A percentile compares a stretch with the other conserved stretches of the same genome.
These are phyloP conservation scores for Molorchus minor DNA, from an alignment of 2,888 invertebrate genomes.

Conservation along the genomic window DNA sequence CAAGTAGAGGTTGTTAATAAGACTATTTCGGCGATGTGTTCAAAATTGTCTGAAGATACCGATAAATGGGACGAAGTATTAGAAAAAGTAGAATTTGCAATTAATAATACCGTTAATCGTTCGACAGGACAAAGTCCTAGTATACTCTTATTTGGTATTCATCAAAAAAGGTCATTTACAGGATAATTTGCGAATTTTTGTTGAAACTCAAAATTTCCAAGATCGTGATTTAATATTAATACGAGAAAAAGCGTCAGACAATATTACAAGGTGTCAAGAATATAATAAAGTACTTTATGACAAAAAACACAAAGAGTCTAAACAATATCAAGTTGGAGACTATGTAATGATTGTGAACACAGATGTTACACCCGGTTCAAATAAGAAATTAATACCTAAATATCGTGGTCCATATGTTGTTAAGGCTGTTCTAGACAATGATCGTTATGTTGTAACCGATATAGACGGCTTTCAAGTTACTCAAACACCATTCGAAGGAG, in stretches of 20 bases:
- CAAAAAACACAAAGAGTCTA: slow-evolving; percentile 29
- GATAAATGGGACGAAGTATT: slow-evolving; percentile 12
- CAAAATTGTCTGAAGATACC: slow-evolving; percentile 15
- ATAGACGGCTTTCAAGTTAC: slow-evolving; percentile 43
- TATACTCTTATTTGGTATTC: slow-evolving; percentile 8
- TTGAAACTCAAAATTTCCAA: slow-evolving; percentile 4
- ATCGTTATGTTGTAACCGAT: slow-evolving; percentile 40
- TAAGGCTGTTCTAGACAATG: slow-evolving; percentile 31
- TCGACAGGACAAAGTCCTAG: slow-evolving; percentile 8
- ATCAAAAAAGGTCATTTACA: slow-evolving; percentile 2
- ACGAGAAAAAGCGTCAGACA: slow-evolving; percentile 22
- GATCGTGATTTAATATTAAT: slow-evolving; percentile 13
- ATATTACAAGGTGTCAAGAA: slow-evolving; percentile 32
- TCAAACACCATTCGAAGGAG: slow-evolving; percentile 31
- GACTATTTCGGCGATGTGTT: slow-evolving; percentile 41
- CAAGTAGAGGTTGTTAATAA: slow-evolving; percentile 48
- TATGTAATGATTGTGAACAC: slow-evolving; percentile 38
- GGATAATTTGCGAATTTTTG: slow-evolving; percentile 4
- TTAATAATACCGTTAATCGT: slow-evolving; percentile 9
- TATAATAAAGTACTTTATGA: slow-evolving; percentile 31
- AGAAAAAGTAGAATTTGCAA: slow-evolving; percentile 14
- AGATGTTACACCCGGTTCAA: slow-evolving; percentile 35
- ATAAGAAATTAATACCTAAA: slow-evolving; percentile 42
- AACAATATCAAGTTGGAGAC: slow-evolving; percentile 32
- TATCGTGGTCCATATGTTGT: slow-evolving; percentile 41